A percentile compares a stretch with the other conserved stretches of the same genome.
phyloP scores from a whole-genome alignment of 1,140 invertebrate genomes.

The Acromyrmex heyeri region DNA sequence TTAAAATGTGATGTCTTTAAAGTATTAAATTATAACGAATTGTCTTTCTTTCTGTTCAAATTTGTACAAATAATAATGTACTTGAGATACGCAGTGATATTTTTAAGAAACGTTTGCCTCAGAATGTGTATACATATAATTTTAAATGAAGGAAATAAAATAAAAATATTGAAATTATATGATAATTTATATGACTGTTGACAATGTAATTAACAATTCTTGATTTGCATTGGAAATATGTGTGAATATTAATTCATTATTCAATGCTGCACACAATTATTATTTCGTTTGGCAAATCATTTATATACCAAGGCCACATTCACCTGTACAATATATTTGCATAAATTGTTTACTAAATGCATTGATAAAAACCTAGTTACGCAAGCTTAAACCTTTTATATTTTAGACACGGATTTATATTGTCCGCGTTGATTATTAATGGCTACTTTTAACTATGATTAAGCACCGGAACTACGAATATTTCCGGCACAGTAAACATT shows the following conservation, averaged over 20 bases:
- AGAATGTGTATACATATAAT: too few species aligned
- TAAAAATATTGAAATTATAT: neutral
- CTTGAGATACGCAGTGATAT: neutral
- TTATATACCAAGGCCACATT: constrained; percentile 5
- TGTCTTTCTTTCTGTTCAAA: neutral
- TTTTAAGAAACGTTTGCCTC: neutral
- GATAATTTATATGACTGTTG: neutral
- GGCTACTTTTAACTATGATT: constrained; percentile 23
- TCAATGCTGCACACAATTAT: neutral
- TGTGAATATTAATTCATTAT: neutral
- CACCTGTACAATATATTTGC: neutral
- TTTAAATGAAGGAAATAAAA: neutral
- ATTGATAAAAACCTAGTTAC: constrained; percentile 1
- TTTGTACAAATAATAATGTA: neutral
- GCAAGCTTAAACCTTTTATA: neutral
- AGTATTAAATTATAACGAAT: neutral
- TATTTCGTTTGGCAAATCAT: neutral
- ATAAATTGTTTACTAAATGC: neutral
- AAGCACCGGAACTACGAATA: constrained; percentile 18
- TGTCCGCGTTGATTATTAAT: neutral
- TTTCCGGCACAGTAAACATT: constrained; percentile 29
- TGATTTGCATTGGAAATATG: neutral
- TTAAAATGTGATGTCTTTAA: neutral
- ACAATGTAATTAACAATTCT: neutral
- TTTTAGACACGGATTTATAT: neutral